phyloP scores from a whole-genome alignment of 2,113 vertebrate genomes.

The Coreoperca whiteheadi region DNA sequence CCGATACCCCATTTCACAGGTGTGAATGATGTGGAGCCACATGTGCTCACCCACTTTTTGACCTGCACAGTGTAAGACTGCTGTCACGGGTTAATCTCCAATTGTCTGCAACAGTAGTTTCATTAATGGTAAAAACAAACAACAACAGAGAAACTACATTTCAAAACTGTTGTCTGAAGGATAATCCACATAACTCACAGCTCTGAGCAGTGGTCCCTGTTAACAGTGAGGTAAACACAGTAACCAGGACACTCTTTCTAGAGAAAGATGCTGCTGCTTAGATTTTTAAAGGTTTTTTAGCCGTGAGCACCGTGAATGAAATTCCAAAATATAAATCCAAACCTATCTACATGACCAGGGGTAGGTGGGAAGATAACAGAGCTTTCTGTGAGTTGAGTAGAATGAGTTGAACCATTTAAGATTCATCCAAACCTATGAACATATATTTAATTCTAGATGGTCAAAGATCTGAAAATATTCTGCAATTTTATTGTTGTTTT shows the following conservation, averaged over 20 bases:
- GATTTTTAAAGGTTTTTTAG: too few species aligned
- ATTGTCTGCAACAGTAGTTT: background rate
- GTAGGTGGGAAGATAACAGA: too few species aligned
- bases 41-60: too few species aligned
- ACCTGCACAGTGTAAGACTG: too few species aligned
- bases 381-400: background rate
- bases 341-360: too few species aligned
- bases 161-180: background rate
- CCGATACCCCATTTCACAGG: too few species aligned
- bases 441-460: background rate
- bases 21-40: too few species aligned
- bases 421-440: background rate
- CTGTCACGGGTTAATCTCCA: slow-evolving; percentile 6
- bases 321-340: too few species aligned
- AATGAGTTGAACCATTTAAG: background rate
- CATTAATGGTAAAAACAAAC: background rate
- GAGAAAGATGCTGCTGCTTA: background rate
- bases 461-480: background rate
- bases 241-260: background rate
- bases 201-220: background rate
- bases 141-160: background rate
- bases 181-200: background rate
- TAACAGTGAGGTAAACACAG: background rate
- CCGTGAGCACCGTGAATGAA: too few species aligned
- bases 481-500: too few species aligned